Percentiles rank a stretch among this genome's conserved stretches.
Conservation (phyloP, 2,797 vertebrate species). For the Paramormyrops hopkinsi region DNA sequence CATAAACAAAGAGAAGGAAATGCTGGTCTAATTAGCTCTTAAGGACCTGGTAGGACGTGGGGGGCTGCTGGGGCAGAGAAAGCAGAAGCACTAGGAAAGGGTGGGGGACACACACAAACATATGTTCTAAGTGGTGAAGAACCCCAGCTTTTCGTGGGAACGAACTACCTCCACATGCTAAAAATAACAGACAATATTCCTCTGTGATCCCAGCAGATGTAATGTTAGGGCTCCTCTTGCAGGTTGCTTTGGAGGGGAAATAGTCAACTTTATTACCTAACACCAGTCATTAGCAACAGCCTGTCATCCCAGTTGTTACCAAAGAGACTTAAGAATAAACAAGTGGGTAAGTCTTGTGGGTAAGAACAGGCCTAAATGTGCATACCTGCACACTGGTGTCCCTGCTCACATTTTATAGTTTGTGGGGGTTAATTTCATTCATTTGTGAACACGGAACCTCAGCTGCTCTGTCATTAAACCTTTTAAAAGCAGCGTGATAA, state of each 20-base stretch:
- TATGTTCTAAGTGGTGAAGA: not conserved
- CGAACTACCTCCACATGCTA: not conserved
- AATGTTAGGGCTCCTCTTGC: not conserved
- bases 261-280: not conserved
- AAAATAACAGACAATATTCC: not conserved
- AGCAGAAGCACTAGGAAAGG: not conserved
- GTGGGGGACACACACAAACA: slow-evolving; percentile 7
- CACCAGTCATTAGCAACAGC: not conserved
- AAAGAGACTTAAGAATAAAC: not conserved
- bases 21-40: slow-evolving; percentile 35
- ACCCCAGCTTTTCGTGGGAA: not conserved
- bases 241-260: not conserved
- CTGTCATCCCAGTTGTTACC: not conserved
- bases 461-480: not conserved
- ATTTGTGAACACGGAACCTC: not conserved
- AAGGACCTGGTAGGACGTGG: not conserved
- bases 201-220: not conserved
- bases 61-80: not conserved
- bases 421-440: not conserved
- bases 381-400: not conserved
- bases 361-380: not conserved
- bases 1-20: slow-evolving; percentile 37
- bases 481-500: not conserved
- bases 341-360: not conserved
- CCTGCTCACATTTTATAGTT: not conserved